Evolutionary conservation across 2,797 vertebrate species (phyloP).

Genomic region (Parauchenoglanis punctatus): DNA sequence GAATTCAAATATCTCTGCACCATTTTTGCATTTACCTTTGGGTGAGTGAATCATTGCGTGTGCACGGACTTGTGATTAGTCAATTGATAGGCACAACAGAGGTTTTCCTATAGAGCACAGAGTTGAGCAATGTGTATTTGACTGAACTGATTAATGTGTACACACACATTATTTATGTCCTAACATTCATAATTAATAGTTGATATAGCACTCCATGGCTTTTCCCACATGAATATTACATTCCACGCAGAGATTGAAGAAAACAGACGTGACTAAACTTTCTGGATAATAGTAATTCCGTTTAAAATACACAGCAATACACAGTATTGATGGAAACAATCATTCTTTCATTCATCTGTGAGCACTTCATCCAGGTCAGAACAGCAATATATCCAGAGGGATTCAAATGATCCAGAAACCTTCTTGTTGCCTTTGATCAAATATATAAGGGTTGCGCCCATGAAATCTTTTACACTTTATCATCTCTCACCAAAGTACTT

Average conservation of each 20-base stretch:
- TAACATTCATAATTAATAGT: background rate
- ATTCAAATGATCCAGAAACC: background rate
- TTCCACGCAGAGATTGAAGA: background rate
- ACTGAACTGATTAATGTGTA: background rate
- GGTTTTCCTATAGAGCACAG: conserved; percentile 4
- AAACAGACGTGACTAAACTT: background rate
- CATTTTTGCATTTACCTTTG: conserved; percentile 1
- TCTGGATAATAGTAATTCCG: background rate
- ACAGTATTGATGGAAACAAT: background rate
- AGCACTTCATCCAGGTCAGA: background rate
- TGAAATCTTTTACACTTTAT: background rate
- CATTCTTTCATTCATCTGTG: background rate
- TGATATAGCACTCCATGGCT: background rate
- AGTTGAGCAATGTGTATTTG: background rate
- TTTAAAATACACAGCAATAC: background rate
- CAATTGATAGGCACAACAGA: background rate
- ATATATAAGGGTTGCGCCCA: background rate
- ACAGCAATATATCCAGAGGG: background rate
- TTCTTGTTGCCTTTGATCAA: background rate
- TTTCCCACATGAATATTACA: background rate
- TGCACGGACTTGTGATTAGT: background rate
- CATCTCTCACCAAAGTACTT: background rate
- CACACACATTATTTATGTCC: too few relatives aligned
- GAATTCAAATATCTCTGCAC: background rate
- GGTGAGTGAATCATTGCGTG: background rate